Evolutionary conservation across 2,797 vertebrate species (phyloP), one percentile per base, ranked within the genome.

Genomic region (Lycodopsis pacificus): DNA sequence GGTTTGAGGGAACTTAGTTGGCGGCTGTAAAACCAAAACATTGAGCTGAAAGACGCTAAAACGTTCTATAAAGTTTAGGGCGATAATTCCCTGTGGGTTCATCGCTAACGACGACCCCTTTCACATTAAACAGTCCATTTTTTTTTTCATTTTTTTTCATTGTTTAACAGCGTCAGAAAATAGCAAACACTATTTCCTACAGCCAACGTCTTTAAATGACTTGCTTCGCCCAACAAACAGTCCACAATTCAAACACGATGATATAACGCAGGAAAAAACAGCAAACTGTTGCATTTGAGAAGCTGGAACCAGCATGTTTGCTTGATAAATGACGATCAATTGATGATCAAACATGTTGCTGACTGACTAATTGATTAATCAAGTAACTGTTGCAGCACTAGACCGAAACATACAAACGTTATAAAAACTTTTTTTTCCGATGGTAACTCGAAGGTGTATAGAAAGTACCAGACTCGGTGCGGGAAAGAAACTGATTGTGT

Each of bases 1-100:
- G 34, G 25, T 59, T 61, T 34, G 65, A 36, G 42, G 36, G 56
- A 71, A 49, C 30, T 5, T 1, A 46, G 17, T 0, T 51, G 34
- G 9, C 44, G 17, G 15, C 7, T 46, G 15, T 36, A 59, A 66
- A 65, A 70, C 59, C 54, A 61, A 59, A 75, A 68, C 58, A 56
- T 44, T 14, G 30, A 75, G 40, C 49, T 57, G 25, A 72, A 58
- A 75, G 73, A 56, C 9, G 7, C 15, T 62, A 15, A 11, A 53
- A 38, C 0, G 1, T 15, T 36, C 34, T 15, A n/a, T 58, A 2
- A 8, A 17, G n/a, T 57, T 65, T 44, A 30, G 36, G 25, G 57
- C 15, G 3, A 30, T 36, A 27, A 49, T 65, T 49, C 32, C 25
- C 38, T 25, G 46, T 9, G 46, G 17, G 17, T 48, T 48, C 7